A percentile compares a stretch with the other conserved stretches of the same genome.
Conservation (phyloP, 2,797 vertebrate genomes). For the Eidolon dupreanum region DNA sequence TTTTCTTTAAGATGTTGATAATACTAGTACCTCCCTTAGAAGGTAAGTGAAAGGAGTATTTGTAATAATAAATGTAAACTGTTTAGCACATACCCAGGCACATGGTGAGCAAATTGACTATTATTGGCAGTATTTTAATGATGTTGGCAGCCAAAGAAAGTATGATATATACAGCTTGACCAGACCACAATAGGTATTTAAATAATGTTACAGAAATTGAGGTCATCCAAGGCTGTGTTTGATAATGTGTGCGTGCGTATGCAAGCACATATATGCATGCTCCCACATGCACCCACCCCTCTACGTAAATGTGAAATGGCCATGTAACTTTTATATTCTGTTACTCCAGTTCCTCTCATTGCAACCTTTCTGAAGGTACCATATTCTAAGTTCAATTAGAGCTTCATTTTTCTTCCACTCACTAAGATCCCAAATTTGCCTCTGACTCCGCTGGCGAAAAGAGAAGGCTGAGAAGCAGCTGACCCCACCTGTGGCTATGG, state of each 20-base stretch:
- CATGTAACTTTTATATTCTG: not conserved
- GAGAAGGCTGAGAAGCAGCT: not conserved
- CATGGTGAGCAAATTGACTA: not conserved
- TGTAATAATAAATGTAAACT: not conserved
- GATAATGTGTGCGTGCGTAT: not conserved
- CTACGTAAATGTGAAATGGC: not conserved
- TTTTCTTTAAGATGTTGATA: not conserved
- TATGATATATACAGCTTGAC: not conserved
- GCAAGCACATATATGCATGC: accelerated
- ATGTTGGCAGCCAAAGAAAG: not conserved
- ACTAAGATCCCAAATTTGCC: not conserved
- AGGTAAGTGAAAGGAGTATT: not conserved
- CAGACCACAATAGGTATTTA: not conserved
- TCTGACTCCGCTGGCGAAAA: not conserved
- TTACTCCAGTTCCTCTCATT: not conserved
- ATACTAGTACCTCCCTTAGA: not conserved
- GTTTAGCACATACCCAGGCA: not conserved
- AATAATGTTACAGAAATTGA: not conserved
- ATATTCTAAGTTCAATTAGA: not conserved
- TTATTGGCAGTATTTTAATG: not conserved
- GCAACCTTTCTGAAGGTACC: not conserved
- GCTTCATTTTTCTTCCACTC: not conserved
- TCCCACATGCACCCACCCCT: not conserved
- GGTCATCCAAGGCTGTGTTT: not conserved
- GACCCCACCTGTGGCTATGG: not conserved